Percentiles rank a stretch among this genome's conserved stretches.
Evolutionary conservation across 1,140 invertebrate species (phyloP).

Genomic region (Neelides sp.): DNA sequence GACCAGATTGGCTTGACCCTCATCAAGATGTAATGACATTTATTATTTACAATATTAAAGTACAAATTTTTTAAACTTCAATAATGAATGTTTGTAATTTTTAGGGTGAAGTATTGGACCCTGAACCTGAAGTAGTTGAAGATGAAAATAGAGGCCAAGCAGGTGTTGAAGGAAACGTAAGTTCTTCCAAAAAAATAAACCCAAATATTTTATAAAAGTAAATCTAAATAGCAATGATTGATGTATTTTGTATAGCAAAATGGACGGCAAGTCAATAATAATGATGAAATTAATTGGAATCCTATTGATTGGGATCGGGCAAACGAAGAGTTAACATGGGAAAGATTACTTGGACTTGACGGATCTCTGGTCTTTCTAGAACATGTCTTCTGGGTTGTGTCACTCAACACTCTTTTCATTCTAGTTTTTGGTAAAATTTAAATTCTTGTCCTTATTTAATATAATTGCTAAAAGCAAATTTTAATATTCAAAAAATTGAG

Average conservation of each 20-base stretch:
- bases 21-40: slow-evolving; percentile 20
- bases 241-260: no score
- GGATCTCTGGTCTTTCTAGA: slow-evolving; percentile 94
- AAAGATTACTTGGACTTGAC: slow-evolving; percentile 85
- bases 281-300: slow-evolving; percentile 90
- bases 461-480: slow-evolving; percentile 6
- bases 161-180: slow-evolving; percentile 38
- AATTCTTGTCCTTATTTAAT: slow-evolving; percentile 2
- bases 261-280: slow-evolving; percentile 33
- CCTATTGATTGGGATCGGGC: slow-evolving; percentile 96
- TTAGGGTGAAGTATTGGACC: slow-evolving; percentile 29
- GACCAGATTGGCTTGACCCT: slow-evolving; percentile 82
- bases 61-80: not conserved
- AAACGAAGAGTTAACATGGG: slow-evolving; percentile 96
- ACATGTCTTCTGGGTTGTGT: slow-evolving; percentile 98
- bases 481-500: not conserved
- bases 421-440: slow-evolving; percentile 47
- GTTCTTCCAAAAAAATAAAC: not conserved
- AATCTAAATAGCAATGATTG: no score
- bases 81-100: slow-evolving; percentile 10
- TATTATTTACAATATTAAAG: not conserved
- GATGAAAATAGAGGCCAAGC: slow-evolving; percentile 18
- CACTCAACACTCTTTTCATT: slow-evolving; percentile 91
- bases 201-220: no score
- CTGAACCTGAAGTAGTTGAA: slow-evolving; percentile 30